Evolutionary conservation across 2,797 vertebrate genomes (phyloP).

Genomic region (Coilia nasus): DNA sequence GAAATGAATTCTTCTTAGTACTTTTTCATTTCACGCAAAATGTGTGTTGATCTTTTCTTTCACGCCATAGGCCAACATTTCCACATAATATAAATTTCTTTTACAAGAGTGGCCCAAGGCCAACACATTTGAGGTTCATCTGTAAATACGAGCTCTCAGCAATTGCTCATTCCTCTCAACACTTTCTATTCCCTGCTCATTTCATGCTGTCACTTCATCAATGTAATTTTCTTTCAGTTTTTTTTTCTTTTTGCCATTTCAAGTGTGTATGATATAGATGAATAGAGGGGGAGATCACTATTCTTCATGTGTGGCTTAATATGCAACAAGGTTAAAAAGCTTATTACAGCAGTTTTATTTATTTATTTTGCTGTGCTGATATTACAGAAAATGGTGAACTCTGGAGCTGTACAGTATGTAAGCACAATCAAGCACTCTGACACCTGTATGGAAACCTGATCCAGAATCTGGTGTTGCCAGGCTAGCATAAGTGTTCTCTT

Average conservation of each 20-base stretch:
- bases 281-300: not conserved
- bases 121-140: not conserved
- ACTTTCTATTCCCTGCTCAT: not conserved
- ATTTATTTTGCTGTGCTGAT: not conserved
- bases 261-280: not conserved
- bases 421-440: not conserved
- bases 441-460: not conserved
- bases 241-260: too few species aligned
- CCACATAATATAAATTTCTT: not conserved
- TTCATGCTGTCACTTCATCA: constrained; percentile 11
- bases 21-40: not conserved
- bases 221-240: not conserved
- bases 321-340: not conserved
- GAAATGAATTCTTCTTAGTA: not conserved
- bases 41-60: not conserved
- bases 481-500: not conserved
- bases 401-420: not conserved
- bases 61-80: not conserved
- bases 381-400: not conserved
- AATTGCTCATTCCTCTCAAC: not conserved
- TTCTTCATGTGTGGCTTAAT: not conserved
- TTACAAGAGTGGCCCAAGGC: not conserved
- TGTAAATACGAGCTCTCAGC: not conserved
- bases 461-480: not conserved
- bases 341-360: not conserved